phyloP scores from a whole-genome alignment of 1,140 invertebrate genomes.

The Melipona quadrifasciata region DNA sequence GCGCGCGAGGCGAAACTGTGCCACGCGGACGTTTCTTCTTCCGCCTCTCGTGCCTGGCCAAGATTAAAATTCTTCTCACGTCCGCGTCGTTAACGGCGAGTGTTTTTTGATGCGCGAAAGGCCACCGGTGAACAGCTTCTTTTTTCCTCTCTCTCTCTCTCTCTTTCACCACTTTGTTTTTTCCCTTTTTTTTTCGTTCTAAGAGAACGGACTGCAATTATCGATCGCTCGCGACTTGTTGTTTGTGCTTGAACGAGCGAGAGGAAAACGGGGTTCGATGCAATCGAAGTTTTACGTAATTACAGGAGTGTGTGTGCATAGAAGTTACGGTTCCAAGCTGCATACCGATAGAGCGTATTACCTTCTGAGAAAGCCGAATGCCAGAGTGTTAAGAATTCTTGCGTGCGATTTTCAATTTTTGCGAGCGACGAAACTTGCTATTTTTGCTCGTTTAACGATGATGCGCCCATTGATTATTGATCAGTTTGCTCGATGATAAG shows the following conservation, averaged over 20 bases:
- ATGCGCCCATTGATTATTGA: not conserved
- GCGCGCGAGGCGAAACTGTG: constrained; percentile 25
- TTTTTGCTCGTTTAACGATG: too few relatives aligned
- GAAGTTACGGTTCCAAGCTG: not conserved
- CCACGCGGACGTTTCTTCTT: constrained; percentile 29
- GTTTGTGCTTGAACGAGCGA: not conserved
- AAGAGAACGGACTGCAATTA: not conserved
- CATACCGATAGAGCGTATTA: too few relatives aligned
- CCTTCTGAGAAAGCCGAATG: not conserved
- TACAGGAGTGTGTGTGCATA: not conserved
- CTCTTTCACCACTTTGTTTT: not conserved
- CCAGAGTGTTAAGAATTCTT: not conserved
- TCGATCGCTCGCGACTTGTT: not conserved
- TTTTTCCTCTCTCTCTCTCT: not conserved
- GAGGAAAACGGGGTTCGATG: not conserved
- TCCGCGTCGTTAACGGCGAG: constrained; percentile 30
- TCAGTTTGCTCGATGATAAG: not conserved
- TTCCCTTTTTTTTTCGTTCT: not conserved
- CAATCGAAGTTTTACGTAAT: not conserved
- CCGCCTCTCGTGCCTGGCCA: not conserved
- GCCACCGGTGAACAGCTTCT: constrained; percentile 9
- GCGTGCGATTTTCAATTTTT: too few relatives aligned
- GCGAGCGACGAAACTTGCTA: too few relatives aligned
- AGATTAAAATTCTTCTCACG: constrained; percentile 44
- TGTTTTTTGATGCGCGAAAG: constrained; percentile 33